Base-by-base conservation (phyloP, 2,888 invertebrate species). In the Scotopteryx bipunctaria region DNA sequence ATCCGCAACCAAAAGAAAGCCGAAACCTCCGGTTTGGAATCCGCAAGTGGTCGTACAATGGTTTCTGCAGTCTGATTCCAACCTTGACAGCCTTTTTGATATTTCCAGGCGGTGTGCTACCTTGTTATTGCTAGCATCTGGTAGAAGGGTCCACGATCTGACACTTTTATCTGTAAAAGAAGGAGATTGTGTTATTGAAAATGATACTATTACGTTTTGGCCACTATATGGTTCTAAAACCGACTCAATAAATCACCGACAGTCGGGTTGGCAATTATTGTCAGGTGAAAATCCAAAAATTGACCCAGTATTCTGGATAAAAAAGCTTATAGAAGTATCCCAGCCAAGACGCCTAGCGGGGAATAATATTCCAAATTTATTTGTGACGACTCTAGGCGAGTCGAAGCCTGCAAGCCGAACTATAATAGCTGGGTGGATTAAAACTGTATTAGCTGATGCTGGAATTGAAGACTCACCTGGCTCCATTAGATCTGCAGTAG, bases 111-210 rank as follows among this genome's bases (percentile, higher is more conserved):
- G 41, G 5, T 32, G 41, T 9, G 56, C 52, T 6, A 32, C 37
- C 0, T 21, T 57, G 16, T 15, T 53, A 3, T 14, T 53, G 5
- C 13, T 56, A 13, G 44, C 45, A 17, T 57, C 49, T 1, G 57
- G 52, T 2, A 31, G 57, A 5, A 25, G 52, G 21, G 48, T 57
- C 9, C 57, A 53, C 25, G 46, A 53, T 25, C 32, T 57, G 17
- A 56, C 56, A 0, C 21, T 56, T 3, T 23, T 52, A 4, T 6
- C 15, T 3, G 25, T 56, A 2, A 17, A 45, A 8, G n/a, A 11
- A 3, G 19, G 42, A 5, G 29, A 41, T 32, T 38, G 29, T 5
- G 16, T 25, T 11, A n/a, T 31, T 21, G 27, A 27, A 5, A 33
- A 38, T 9, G 11, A 15, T 4, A 21, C 37, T n/a, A 31, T 57